Percentiles rank a stretch among this genome's conserved stretches.
phyloP scores from a whole-genome alignment of 2,113 vertebrate genomes.

The Oxyura jamaicensis region DNA sequence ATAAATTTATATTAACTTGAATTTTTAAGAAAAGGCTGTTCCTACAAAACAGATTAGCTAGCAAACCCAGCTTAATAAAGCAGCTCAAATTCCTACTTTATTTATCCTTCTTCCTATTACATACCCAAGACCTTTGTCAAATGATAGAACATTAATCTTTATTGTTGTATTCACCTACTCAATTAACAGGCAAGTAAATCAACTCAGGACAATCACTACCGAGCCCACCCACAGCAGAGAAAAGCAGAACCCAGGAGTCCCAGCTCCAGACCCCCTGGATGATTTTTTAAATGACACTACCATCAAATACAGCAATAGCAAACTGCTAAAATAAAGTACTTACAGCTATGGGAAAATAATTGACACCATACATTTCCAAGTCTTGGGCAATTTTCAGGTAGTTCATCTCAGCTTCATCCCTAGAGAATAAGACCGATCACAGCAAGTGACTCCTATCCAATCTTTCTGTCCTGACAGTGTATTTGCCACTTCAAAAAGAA shows the following conservation, averaged over 20 bases:
- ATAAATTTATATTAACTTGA: background rate
- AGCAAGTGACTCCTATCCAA: background rate
- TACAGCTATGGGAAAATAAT: constrained; percentile 91
- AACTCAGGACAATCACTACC: background rate
- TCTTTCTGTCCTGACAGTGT: background rate
- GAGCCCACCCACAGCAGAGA: background rate
- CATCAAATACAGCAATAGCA: background rate
- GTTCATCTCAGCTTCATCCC: constrained; percentile 94
- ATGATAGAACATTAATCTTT: background rate
- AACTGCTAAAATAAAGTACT: constrained; percentile 65
- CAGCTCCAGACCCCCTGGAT: background rate
- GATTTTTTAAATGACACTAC: background rate
- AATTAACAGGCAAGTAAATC: background rate
- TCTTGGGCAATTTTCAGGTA: constrained; percentile 94
- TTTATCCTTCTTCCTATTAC: background rate
- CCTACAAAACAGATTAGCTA: background rate
- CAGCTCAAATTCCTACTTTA: background rate
- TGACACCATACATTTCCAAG: constrained; percentile 93
- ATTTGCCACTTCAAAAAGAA: background rate
- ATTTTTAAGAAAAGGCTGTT: background rate
- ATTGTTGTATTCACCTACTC: background rate
- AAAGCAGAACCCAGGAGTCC: background rate
- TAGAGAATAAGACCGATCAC: constrained; percentile 50
- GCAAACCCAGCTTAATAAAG: background rate
- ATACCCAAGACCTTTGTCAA: background rate